Base-by-base conservation (phyloP, 23 tunicate genomes). In the Clavelina lepadiformis region DNA sequence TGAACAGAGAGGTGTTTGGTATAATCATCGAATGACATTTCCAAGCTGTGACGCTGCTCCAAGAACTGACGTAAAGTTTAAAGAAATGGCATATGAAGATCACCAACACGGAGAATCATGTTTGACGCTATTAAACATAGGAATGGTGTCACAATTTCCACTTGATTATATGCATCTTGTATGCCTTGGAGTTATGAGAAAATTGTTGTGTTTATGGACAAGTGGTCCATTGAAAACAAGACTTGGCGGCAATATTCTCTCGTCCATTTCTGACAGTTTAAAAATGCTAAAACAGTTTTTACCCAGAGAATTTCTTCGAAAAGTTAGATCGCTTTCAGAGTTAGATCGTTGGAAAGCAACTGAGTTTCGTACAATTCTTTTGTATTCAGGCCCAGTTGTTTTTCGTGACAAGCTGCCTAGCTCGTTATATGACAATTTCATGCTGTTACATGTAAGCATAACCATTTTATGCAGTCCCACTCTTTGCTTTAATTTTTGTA, bases 261-360 rank as follows among this genome's bases (percentile, higher is more conserved):
- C 22, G 30, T 37, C 34, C 33, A 76, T 76, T 15, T 76, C 82
- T 2, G 56, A 53, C 13, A 15, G 29, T 1, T 66, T 76, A 56
- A 28, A 38, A 19, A 13, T 33, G 6, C 38, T 65, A 6, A 29
- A 46, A 8, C 21, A 27, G 23, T 76, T 19, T 38, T 36, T 76
- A 53, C 65, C 73, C 5, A 32, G 37, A 19, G 73, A 76, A 54
- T 76, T 76, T 65, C 32, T 27, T 32, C 70, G 82, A 53, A 65
- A 65, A 55, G 41, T 62, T 20, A 51, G 73, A 25, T 51, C 72
- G 65, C 41, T 76, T 31, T 20, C 37, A 27, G 73, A 76, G 38
- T 28, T 65, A 32, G 73, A 76, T 30, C 61, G 82, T 15, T 76
- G 82, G 73, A 76, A 76, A 41, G 82, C 73, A 28, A 54, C 73